phyloP scores from a whole-genome alignment of 2,888 invertebrate species.

The Xestia c-nigrum region DNA sequence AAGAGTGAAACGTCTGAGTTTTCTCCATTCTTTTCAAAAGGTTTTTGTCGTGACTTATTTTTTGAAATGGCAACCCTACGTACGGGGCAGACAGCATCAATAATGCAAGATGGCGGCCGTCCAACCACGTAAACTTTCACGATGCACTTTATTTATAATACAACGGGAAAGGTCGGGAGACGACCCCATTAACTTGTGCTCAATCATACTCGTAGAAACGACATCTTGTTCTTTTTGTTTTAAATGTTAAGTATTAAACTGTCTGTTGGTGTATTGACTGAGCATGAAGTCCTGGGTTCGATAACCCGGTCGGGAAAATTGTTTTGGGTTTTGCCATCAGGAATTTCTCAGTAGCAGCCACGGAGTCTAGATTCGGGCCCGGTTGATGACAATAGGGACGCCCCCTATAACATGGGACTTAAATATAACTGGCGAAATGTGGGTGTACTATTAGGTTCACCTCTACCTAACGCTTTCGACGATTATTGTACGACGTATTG shows the following conservation, averaged over 20 bases:
- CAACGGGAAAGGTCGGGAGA: conserved; percentile 60
- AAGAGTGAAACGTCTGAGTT: not conserved
- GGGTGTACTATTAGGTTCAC: too few species aligned
- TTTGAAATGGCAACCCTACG: not conserved
- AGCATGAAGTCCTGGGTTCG: too few species aligned
- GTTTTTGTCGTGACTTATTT: not conserved
- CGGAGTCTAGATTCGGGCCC: too few species aligned
- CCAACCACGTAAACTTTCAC: conserved; percentile 45
- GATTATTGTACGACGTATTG: too few species aligned
- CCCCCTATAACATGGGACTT: too few species aligned
- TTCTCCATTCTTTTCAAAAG: not conserved
- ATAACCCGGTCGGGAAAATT: too few species aligned
- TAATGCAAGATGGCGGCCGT: conserved; percentile 47
- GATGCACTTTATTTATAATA: conserved; percentile 75
- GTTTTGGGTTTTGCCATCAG: too few species aligned
- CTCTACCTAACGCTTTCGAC: too few species aligned
- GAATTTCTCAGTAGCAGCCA: too few species aligned
- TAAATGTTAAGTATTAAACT: not conserved
- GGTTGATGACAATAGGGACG: too few species aligned
- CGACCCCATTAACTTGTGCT: conserved; percentile 49
- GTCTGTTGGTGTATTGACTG: not conserved
- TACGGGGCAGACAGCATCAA: conserved; percentile 34
- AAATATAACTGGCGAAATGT: too few species aligned
- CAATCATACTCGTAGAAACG: conserved; percentile 8
- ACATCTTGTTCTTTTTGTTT: conserved; percentile 17